Base-by-base conservation (phyloP, 2,888 invertebrate genomes). In the Aspidiotus destructor region DNA sequence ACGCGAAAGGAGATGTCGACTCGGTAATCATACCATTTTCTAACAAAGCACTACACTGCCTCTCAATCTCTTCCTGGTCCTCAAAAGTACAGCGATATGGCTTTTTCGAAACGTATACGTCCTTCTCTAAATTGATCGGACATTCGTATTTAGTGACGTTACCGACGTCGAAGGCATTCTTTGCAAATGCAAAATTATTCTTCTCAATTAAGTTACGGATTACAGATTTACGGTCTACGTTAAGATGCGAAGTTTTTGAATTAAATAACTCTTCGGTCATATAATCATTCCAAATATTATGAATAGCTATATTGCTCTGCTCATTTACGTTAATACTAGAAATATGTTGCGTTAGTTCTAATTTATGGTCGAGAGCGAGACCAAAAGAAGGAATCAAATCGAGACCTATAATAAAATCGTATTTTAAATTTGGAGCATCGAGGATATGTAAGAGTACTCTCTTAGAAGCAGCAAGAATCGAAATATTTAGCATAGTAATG, bases 31-130 rank as follows among this genome's bases (percentile, higher is more conserved):
- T 28, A 15, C 60, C 63, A 5, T 57, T n/a, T 13, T 60, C n/a
- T 52, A 69, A 41, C 10, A 69, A 41, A 16, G 62, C 41, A n/a
- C 16, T 17, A 16, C 62, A 55, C 44, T 69, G 69, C 8, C 42
- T 28, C 41, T 69, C 63, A 11, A 69, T 69, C n/a, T 69, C 69
- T 40, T 41, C 17, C 44, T 63, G 55, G 58, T 69, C 69, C 2
- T 28, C 44, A 11, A 58, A 28, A 58, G 58, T 57, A n/a, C 69
- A 69, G 9, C 69, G 44, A 53, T 69, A 69, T 52, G 69, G 69
- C 52, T 69, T 62, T 40, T 53, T 64, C 15, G 52, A 42, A 60
- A 57, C 60, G 28, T 7, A 58, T 58, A 55, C 7, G 55, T 55
- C 17, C 7, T 55, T 17, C 13, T n/a, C 3, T 10, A 55, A 16